These are phyloP conservation scores for Cheirogaleus major DNA, from an alignment of 2,797 vertebrate species.

Conservation along the genomic window DNA sequence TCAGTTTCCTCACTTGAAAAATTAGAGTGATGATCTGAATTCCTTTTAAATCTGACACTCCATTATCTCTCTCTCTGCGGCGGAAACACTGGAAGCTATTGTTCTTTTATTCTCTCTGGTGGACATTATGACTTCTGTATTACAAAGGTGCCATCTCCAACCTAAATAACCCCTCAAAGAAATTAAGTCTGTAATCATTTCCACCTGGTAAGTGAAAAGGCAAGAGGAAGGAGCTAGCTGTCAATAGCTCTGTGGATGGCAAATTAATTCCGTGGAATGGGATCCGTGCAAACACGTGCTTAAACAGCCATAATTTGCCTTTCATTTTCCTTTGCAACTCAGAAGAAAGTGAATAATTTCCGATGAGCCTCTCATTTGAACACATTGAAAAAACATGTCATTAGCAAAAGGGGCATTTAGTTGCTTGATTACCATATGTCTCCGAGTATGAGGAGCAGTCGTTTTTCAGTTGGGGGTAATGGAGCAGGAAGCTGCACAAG, in stretches of 20 bases:
- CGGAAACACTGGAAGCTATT: neutral
- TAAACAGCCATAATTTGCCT: conserved; percentile 46
- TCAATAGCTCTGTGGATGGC: conserved; percentile 75
- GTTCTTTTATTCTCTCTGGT: neutral
- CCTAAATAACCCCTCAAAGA: conserved; percentile 45
- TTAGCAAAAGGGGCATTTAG: conserved; percentile 68
- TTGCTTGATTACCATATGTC: conserved; percentile 57
- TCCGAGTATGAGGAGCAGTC: conserved; percentile 1
- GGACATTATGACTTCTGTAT: neutral
- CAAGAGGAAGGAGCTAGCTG: conserved; percentile 69
- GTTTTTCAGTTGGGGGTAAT: conserved; percentile 29
- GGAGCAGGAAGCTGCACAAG: neutral
- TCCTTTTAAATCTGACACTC: neutral
- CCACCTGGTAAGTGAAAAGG: conserved; percentile 67
- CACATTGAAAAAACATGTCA: conserved; percentile 71
- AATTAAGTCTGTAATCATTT: conserved; percentile 72
- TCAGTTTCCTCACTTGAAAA: conserved; percentile 6
- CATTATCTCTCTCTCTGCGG: neutral
- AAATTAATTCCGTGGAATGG: conserved; percentile 41
- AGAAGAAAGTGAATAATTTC: conserved; percentile 78
- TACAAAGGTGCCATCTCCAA: neutral
- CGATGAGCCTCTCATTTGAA: conserved; percentile 67
- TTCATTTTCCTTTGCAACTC: conserved; percentile 63
- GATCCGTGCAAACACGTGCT: conserved; percentile 57
- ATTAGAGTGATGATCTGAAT: neutral